Percentiles rank a stretch among this genome's conserved stretches.
Conservation (phyloP, 1,140 invertebrate species). For the Sarcophaga peregrina region DNA sequence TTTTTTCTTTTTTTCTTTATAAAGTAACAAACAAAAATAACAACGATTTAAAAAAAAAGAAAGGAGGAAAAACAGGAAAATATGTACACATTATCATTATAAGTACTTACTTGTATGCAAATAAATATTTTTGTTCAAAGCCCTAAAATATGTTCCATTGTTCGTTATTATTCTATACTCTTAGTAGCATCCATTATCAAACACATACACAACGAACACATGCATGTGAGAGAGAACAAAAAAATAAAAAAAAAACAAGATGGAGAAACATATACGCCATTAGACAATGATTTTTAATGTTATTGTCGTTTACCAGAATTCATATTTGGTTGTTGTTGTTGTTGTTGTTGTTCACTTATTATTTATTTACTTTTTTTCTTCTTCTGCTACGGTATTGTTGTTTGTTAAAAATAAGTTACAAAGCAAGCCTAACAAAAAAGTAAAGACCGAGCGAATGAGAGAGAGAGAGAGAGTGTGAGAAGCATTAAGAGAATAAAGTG, state of each 20-base stretch:
- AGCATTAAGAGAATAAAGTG: no score
- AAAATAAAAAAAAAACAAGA: no score
- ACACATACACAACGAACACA: neutral
- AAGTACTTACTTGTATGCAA: slow-evolving; percentile 37
- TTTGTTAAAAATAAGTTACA: no score
- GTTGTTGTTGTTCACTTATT: neutral
- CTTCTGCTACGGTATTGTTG: no score
- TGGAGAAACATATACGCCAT: slow-evolving; percentile 4
- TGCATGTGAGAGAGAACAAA: no score
- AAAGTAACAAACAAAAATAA: neutral
- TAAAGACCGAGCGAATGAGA: no score
- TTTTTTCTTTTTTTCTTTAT: neutral
- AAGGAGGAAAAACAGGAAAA: neutral
- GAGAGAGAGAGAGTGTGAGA: no score
- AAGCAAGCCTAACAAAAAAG: no score
- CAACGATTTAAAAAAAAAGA: neutral
- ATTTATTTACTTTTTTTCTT: no score
- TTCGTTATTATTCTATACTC: slow-evolving; percentile 28
- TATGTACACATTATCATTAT: slow-evolving; percentile 24
- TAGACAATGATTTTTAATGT: slow-evolving; percentile 2
- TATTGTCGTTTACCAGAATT: neutral
- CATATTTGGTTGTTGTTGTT: neutral
- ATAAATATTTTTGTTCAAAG: slow-evolving; percentile 31
- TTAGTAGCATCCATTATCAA: slow-evolving; percentile 29
- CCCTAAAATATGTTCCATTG: slow-evolving; percentile 33